A percentile compares a stretch with the other conserved stretches of the same genome.
phyloP scores from a whole-genome alignment of 2,113 vertebrate genomes.

The Leuciscus idus region DNA sequence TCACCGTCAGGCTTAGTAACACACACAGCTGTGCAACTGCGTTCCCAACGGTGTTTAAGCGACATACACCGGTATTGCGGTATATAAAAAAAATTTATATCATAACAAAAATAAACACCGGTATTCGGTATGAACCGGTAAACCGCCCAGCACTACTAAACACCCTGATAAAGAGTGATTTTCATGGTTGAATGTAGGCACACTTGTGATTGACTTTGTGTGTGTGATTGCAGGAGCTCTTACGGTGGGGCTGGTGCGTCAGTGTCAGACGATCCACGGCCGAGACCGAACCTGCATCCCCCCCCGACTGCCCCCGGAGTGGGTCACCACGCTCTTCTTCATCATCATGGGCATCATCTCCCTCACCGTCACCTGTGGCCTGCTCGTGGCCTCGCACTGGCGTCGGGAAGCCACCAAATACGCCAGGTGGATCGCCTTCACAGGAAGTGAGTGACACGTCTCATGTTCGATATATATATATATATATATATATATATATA shows the following conservation, averaged over 20 bases:
- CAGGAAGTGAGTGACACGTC: slow-evolving; percentile 90
- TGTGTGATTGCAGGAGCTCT: slow-evolving; percentile 86
- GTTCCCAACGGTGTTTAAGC: no score
- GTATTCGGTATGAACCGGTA: no score
- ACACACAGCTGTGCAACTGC: no score
- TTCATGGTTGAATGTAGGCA: neutral
- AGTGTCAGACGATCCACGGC: slow-evolving; percentile 98
- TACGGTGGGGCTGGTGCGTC: slow-evolving; percentile 92
- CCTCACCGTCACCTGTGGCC: slow-evolving; percentile 97
- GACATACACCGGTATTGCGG: no score
- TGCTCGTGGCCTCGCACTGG: slow-evolving; percentile 98
- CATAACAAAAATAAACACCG: no score
- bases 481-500: no score
- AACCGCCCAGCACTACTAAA: neutral
- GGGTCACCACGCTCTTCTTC: slow-evolving; percentile 99
- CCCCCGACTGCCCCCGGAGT: slow-evolving; percentile 95
- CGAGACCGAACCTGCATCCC: slow-evolving; percentile 97
- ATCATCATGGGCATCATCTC: slow-evolving; percentile 99
- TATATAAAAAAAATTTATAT: no score
- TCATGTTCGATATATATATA: neutral
- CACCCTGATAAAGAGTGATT: neutral
- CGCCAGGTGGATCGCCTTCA: slow-evolving; percentile 98
- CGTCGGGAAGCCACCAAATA: slow-evolving; percentile 96
- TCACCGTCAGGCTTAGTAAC: no score
- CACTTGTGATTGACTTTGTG: neutral